phyloP scores from a whole-genome alignment of 2,113 vertebrate species.

The Ia io region DNA sequence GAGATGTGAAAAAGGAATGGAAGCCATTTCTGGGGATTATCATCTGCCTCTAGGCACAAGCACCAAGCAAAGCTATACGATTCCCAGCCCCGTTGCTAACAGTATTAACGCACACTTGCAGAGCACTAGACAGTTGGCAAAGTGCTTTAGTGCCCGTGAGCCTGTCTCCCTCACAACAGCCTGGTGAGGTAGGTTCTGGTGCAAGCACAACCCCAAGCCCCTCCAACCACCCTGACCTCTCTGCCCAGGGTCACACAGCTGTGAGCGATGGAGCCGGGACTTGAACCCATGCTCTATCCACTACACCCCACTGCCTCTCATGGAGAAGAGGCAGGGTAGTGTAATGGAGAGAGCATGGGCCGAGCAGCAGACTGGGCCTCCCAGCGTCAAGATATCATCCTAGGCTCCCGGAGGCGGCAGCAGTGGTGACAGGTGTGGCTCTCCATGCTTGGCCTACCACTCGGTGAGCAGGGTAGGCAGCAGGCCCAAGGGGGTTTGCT shows the following conservation, averaged over 20 bases:
- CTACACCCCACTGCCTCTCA: slow-evolving; percentile 63
- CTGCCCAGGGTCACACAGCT: slow-evolving; percentile 31
- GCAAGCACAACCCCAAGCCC: background rate
- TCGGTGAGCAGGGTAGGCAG: background rate
- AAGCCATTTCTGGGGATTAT: background rate
- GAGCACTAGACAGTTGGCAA: background rate
- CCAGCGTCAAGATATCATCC: background rate
- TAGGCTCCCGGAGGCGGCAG: background rate
- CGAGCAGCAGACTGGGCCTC: slow-evolving; percentile 7
- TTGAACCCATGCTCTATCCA: slow-evolving; percentile 63
- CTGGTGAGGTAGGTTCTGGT: background rate
- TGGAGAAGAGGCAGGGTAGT: slow-evolving; percentile 66
- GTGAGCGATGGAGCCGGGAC: slow-evolving; percentile 21
- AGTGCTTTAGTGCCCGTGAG: background rate
- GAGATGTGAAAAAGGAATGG: background rate
- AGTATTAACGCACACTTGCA: fast-evolving
- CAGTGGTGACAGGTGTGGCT: background rate
- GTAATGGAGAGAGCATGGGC: slow-evolving; percentile 64
- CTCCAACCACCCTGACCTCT: background rate
- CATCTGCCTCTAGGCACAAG: background rate
- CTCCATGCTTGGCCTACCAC: background rate
- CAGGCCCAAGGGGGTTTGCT: background rate
- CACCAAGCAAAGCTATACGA: background rate
- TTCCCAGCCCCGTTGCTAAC: background rate
- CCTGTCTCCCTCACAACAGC: background rate